Evolutionary conservation across 2,113 vertebrate species (phyloP), one percentile per base, ranked within the genome.

Genomic region (Chaetodon trifascialis): DNA sequence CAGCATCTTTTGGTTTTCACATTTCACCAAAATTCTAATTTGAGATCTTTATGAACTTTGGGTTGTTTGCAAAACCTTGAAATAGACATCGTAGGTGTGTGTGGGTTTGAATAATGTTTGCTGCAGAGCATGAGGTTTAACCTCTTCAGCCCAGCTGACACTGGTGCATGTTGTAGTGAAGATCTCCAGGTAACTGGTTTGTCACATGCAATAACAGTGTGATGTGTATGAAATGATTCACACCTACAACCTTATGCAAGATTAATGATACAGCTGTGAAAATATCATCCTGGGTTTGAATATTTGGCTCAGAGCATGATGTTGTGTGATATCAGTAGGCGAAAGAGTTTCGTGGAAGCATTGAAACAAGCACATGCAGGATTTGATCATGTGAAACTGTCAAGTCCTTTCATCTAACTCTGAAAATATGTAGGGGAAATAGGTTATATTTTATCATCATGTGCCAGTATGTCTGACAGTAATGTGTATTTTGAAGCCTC

Each of bases 251-350:
- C 71, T 17, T 63, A 56, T 85, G 77, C 38, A 72, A 63, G 75
- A 78, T 86, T 84, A 84, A 82, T 83, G 60, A 51, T 70, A 56
- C 80, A 86, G 78, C 63, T 76, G 70, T 65, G 56, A 76, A 84
- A 73, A 66, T 51, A 21, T 36, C 76, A 67, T 80, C 51, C 34
- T 59, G 55, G 40, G 58, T 86, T 82, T 78, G 4, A 86, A 78
- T 80, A 64, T 83, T 80, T 54, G 52, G 9, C 67, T 68, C 25
- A 42, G 54, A 59, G 46, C 79, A 55, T 51, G 72, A 65, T 75
- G 52, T 52, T 49, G 73, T 63, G 72, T 59, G 46, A 63, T 55
- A 71, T 58, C 55, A 23, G 49, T 30, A 15, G 80, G 66, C 8
- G 40, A 83, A 40, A 44, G 56, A 76, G 73, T 7, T 78, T 65